Base-by-base conservation (phyloP, 1,140 invertebrate genomes). In the Thaumatotibia leucotreta region DNA sequence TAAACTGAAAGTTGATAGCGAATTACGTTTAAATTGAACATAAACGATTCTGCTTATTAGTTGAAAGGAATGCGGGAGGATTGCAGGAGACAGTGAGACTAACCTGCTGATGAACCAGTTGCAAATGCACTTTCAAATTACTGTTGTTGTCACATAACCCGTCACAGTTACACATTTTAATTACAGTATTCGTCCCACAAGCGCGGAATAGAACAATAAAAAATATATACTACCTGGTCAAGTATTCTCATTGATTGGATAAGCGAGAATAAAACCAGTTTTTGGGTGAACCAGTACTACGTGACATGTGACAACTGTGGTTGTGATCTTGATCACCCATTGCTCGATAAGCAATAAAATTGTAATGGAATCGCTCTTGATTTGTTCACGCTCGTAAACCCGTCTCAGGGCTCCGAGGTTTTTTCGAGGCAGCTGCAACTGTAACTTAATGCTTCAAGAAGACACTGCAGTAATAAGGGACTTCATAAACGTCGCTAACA, bases 341-440 rank as follows among this genome's bases (percentile, higher is more conserved):
- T 45, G n/a, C 20, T 45, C 35, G 11, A 39, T n/a, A 39, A 39
- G 10, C 11, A 4, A 45, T n/a, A n/a, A n/a, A n/a, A n/a, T 20
- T 45, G 39, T 20, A 45, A 45, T 45, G 39, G 20, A 20, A 45
- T 8, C 61, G n/a, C 65, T 63, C 24, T 76, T n/a, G n/a, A 72
- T 73, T 73, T 73, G 74, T 76, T 29, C 29, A 2, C 29, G 29
- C 66, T 73, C 65, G 65, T 67, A 76, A 76, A 74, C 69, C 68
- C 52, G 69, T 70, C 72, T 69, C 62, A 14, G 29, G 63, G 63
- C 33, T 14, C 39, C 39, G 50, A 69, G 65, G 70, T 75, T 76
- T 71, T n/a, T 69, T 50, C 64, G 32, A 62, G 22, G 29, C 65
- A 63, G 52, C 52, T n/a, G n/a, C n/a, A n/a, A n/a, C n/a, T n/a